Base-by-base conservation (phyloP, 1,140 invertebrate genomes). In the Dreissena rostriformis region DNA sequence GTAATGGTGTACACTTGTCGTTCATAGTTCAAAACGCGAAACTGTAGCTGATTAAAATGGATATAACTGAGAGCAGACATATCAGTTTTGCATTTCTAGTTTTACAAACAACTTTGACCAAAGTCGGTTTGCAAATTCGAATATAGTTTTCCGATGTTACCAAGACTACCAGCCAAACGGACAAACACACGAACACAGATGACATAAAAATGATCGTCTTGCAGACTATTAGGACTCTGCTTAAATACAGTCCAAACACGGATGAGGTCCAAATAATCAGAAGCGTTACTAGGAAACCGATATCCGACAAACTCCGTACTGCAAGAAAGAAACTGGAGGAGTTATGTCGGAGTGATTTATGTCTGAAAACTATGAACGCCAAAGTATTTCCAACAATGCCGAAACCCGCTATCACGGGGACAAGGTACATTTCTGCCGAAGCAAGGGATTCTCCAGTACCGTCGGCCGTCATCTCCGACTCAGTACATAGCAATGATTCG, bases 191-290 rank as follows among this genome's bases (percentile, higher is more conserved):
- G 76, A 84, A 91, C 10, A 92, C 87, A 78, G 91, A 92, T 26
- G 88, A 90, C 6, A 91, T 14, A 76, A 92, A 93, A 0, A 92
- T 84, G 12, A 88, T 85, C 39, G 90, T 65, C 72, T 93, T 91
- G 82, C 92, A 94, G 8, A 88, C 84, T 2, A 85, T 90, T 7
- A 85, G n/a, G 0, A 72, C 63, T 68, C 89, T 91, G 57, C 90
- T 88, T 0, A 92, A 22, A 7, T 92, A 86, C 86, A 94, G 93
- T 4, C 93, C 94, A 0, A 94, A 67, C 0, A 92, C 92, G 24
- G 94, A 94, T 15, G 72, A 73, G 7, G 95, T 77, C 95, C 95
- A 95, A 0, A 95, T 94, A 55, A 89, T 39, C 63, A 88, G 84
- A 7, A 90, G 74, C 14, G 83, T 68, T 0, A 77, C 14, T n/a